Conservation (phyloP, 2,113 vertebrate genomes). For the Motacilla alba region DNA sequence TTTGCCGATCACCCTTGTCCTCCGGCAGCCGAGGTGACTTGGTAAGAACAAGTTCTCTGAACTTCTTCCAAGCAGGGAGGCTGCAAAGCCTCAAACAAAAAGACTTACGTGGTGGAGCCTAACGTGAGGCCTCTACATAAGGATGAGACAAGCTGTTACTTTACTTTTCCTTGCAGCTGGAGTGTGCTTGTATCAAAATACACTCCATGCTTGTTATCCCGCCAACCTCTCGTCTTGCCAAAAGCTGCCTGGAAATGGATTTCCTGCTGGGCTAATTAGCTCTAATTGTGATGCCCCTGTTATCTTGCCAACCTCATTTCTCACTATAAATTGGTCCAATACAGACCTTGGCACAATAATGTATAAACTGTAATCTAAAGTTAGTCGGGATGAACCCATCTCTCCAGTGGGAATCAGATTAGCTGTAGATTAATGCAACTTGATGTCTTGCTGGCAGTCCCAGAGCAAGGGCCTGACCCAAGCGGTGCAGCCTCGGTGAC, state of each 20-base stretch:
- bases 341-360: constrained; percentile 44
- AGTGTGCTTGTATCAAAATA: constrained; percentile 64
- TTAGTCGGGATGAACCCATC: not conserved
- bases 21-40: accelerated
- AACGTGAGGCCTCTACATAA: not conserved
- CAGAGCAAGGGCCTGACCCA: not conserved
- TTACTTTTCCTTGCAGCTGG: constrained; percentile 55
- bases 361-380: not conserved
- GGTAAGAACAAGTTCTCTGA: not conserved
- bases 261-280: constrained; percentile 69
- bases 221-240: constrained; percentile 52
- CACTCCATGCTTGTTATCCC: constrained; percentile 51
- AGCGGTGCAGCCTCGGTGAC: accelerated
- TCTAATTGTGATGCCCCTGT: constrained; percentile 66
- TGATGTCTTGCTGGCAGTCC: not conserved
- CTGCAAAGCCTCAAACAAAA: constrained; percentile 4
- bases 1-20: not conserved
- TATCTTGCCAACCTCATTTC: constrained; percentile 65
- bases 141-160: constrained; percentile 56
- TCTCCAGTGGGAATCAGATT: not conserved
- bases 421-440: not conserved
- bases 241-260: constrained; percentile 67
- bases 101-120: not conserved
- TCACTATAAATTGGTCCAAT: constrained; percentile 58
- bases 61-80: not conserved